A percentile compares a stretch with the other conserved stretches of the same genome.
Conservation (phyloP, 2,888 invertebrate species). For the Heteromurus nitidus region DNA sequence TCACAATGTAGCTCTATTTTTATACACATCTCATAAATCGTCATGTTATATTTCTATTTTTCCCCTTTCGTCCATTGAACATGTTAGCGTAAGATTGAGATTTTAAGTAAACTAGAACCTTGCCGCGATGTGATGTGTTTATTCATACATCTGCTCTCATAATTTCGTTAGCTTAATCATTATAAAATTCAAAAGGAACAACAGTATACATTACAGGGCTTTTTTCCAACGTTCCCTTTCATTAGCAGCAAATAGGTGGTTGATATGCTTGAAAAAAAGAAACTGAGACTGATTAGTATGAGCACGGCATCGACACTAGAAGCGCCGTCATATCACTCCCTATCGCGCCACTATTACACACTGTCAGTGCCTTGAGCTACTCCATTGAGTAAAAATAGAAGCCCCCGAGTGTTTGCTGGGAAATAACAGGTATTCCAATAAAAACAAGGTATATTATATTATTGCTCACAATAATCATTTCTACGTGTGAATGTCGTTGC, state of each 20-base stretch:
- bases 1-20: too few relatives aligned
- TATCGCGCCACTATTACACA: background rate
- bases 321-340: background rate
- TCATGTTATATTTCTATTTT: constrained; percentile 7
- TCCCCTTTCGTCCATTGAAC: constrained; percentile 39
- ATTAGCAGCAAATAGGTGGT: constrained; percentile 43
- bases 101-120: too few relatives aligned
- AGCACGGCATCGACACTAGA: background rate
- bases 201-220: too few relatives aligned
- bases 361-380: too few relatives aligned
- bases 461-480: too few relatives aligned
- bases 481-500: too few relatives aligned
- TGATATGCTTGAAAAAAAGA: constrained; percentile 55
- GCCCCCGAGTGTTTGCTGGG: too few relatives aligned
- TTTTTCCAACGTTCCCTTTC: constrained; percentile 31
- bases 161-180: constrained; percentile 11
- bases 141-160: background rate
- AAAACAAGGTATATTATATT: too few relatives aligned
- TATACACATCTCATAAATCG: constrained; percentile 42
- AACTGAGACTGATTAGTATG: constrained; percentile 50
- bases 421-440: too few relatives aligned
- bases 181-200: background rate
- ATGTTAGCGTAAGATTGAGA: background rate
- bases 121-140: too few relatives aligned
- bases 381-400: too few relatives aligned